Evolutionary conservation across 1,140 invertebrate genomes (phyloP).

Genomic region (Nilaparvata lugens): DNA sequence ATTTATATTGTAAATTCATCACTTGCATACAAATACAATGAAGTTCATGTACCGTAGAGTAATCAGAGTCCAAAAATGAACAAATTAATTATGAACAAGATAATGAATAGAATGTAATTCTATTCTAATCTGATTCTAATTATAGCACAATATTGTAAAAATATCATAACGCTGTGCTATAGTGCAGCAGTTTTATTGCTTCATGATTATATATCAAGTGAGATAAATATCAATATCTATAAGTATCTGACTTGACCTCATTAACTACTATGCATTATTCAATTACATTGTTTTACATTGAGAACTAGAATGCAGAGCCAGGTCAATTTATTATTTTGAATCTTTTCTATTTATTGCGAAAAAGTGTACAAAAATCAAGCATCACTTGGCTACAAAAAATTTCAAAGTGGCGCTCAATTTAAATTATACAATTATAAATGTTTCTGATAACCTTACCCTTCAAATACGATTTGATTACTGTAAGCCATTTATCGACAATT

Average conservation of each 20-base stretch:
- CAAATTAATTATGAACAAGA: not conserved
- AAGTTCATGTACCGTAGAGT: too few relatives aligned
- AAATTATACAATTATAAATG: not conserved
- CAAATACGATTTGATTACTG: constrained; percentile 45
- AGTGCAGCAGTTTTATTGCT: too few relatives aligned
- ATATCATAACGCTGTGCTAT: too few relatives aligned
- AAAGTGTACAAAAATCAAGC: not conserved
- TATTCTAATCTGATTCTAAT: too few relatives aligned
- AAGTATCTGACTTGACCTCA: too few relatives aligned
- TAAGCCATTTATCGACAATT: constrained; percentile 52
- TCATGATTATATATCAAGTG: too few relatives aligned
- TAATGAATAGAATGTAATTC: not conserved
- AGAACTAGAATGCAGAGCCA: not conserved
- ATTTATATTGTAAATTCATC: too few relatives aligned
- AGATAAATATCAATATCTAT: too few relatives aligned
- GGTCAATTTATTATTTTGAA: not conserved
- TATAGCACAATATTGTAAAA: too few relatives aligned
- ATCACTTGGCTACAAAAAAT: not conserved
- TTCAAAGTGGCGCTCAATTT: constrained; percentile 21
- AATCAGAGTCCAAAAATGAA: too few relatives aligned
- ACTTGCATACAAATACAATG: too few relatives aligned
- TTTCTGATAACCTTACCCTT: constrained; percentile 31
- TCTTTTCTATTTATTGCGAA: not conserved
- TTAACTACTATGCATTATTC: not conserved
- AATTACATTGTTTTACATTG: not conserved